Evolutionary conservation across 2,888 invertebrate genomes (phyloP), one percentile per base, ranked within the genome.

Genomic region (Tetanocera ferruginea): DNA sequence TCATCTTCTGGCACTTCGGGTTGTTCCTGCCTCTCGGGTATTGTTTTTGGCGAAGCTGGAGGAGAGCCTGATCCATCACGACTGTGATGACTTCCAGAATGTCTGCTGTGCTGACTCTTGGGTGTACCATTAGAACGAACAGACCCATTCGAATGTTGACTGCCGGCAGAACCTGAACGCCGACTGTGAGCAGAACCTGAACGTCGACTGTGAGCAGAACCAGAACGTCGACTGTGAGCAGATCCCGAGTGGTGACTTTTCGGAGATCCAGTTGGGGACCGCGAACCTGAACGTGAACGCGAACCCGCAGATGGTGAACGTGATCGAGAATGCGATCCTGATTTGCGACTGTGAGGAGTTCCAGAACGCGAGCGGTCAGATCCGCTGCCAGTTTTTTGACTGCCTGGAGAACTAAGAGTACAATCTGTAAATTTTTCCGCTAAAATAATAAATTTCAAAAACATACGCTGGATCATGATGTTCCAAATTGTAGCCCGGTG

Each of bases 281-380:
- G 83, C 9, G 88, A 85, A 81, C 82, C 79, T 4, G 84, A 83
- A n/a, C 77, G 76, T 17, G 83, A 81, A 52, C 80, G 77, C 14
- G 79, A 81, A 51, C 80, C 77, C 9, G 76, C 80, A 0, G 83
- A 82, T 51, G 81, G 80, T 4, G 80, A 86, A 64, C 76, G 84
- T 37, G 88, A 89, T 5, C 76, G 74, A 8, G 82, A 82, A 52
- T 80, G 79, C 5, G 83, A 82, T 8, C 76, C 79, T 9, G 83
- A 82, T 8, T 73, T 79, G 5, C 79, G 77, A 6, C 82, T 82
- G 82, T 91, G 91, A 0, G 92, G 91, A 1, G 92, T 91, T 79
- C 91, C 91, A 0, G 85, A 86, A 17, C 81, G 83, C 0, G 92
- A 92, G 11, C 84, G 83, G 14, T 83, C 86, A 67, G 86, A 87